Conservation (phyloP, 2,797 vertebrate species). For the Orientallactaga sibirica region DNA sequence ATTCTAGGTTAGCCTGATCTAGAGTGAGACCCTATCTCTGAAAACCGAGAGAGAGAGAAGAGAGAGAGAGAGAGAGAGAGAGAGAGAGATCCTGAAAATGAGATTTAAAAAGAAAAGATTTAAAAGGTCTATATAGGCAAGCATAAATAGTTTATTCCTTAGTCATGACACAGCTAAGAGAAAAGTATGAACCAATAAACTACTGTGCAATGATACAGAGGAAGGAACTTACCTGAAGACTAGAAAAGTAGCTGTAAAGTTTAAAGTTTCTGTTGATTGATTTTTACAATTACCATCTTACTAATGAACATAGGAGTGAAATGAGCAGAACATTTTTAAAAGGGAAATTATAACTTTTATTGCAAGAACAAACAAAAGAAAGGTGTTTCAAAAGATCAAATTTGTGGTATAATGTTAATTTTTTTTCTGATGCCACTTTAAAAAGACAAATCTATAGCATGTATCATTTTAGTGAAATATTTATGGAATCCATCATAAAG, state of each 20-base stretch:
- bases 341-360: slow-evolving; percentile 22
- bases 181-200: background rate
- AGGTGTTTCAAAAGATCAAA: slow-evolving; percentile 14
- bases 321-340: slow-evolving; percentile 34
- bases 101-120: slow-evolving; percentile 17
- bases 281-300: slow-evolving; percentile 46
- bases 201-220: slow-evolving; percentile 12
- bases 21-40: no score
- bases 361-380: slow-evolving; percentile 25
- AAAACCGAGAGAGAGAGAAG: no score
- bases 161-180: slow-evolving; percentile 14
- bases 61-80: no score
- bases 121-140: background rate
- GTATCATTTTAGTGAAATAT: background rate
- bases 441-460: background rate
- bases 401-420: slow-evolving; percentile 41
- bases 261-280: background rate
- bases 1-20: no score
- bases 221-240: slow-evolving; percentile 16
- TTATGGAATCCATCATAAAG: background rate
- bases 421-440: slow-evolving; percentile 13
- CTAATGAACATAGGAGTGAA: background rate
- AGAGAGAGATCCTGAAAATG: background rate
- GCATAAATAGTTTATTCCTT: slow-evolving; percentile 34
- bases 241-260: slow-evolving; percentile 47